Base-by-base conservation (phyloP, 1,140 invertebrate species). In the Episyrphus balteatus region DNA sequence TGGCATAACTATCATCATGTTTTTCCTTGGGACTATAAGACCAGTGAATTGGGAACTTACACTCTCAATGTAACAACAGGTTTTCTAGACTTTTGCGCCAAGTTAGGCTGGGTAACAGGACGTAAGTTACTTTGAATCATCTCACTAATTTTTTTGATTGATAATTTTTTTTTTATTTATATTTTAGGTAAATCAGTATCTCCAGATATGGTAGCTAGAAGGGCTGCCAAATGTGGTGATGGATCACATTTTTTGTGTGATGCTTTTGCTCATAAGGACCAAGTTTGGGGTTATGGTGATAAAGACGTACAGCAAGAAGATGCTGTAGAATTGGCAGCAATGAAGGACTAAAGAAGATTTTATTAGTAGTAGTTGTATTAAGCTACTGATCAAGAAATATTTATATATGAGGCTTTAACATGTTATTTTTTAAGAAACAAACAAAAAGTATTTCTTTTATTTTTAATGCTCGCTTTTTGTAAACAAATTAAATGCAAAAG, bases 1-100 rank as follows among this genome's bases (percentile, higher is more conserved):
- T 93, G 88, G 82, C 92, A 95, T 66, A 96, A 95, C 69, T 97
- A 91, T 69, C 92, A 97, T 63, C 93, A 97, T 62, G 87, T 88
- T 1, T 81, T 81, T 47, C 65, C 65, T 14, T 68, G 65, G 76
- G 92, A 97, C 62, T 92, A 93, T 63, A 81, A 84, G 55, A 87
- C 88, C 0, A 83, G 84, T 2, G 92, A 96, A 56, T 70, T 87
- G 2, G 84, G 84, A 1, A 69, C 75, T 38, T 78, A 78, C 44
- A 68, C 64, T 9, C 71, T 79, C 37, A 87, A 88, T 55, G 55
- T 81, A 1, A 84, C 82, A 0, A 86, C 84, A 0, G 74, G 56
- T 0, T 83, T 87, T 51, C 86, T 88, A 38, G 81, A 86, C 52
- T 69, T 74, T 1, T 87, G 85, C 47, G 79, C 80, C 0, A 73